Evolutionary conservation across 2,888 invertebrate species (phyloP).

Genomic region (Latrodectus elegans): DNA sequence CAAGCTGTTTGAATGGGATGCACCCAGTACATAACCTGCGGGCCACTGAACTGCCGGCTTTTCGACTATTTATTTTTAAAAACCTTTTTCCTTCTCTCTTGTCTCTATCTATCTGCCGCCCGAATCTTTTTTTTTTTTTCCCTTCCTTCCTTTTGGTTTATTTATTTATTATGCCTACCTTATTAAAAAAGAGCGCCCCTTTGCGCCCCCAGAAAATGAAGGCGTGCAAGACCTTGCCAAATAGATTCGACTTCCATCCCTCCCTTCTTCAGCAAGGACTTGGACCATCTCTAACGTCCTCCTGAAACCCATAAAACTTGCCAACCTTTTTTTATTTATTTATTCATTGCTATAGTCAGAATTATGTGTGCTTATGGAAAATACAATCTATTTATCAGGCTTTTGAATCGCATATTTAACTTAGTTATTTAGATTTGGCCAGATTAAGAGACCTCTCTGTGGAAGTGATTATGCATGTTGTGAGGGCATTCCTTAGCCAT

Average conservation of each 20-base stretch:
- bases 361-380: not conserved
- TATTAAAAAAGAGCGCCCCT: constrained; percentile 54
- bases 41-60: constrained; percentile 54
- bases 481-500: too few relatives aligned
- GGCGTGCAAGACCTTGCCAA: constrained; percentile 13
- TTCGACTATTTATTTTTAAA: constrained; percentile 42
- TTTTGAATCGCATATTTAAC: constrained; percentile 5
- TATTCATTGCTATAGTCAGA: not conserved
- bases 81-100: constrained; percentile 38
- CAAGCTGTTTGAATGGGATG: constrained; percentile 57
- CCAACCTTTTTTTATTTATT: not conserved
- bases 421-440: not conserved
- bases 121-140: constrained; percentile 21
- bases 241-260: not conserved
- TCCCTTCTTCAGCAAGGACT: not conserved
- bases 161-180: constrained; percentile 42
- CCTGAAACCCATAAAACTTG: not conserved
- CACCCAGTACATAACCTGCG: constrained; percentile 58
- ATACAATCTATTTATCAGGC: not conserved
- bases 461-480: too few relatives aligned
- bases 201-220: constrained; percentile 24
- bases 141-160: not conserved
- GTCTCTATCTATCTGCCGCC: constrained; percentile 34
- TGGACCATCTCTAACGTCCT: not conserved
- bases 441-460: not conserved